Evolutionary conservation across 1,140 invertebrate species (phyloP).

Genomic region (Pollicipes pollicipes): DNA sequence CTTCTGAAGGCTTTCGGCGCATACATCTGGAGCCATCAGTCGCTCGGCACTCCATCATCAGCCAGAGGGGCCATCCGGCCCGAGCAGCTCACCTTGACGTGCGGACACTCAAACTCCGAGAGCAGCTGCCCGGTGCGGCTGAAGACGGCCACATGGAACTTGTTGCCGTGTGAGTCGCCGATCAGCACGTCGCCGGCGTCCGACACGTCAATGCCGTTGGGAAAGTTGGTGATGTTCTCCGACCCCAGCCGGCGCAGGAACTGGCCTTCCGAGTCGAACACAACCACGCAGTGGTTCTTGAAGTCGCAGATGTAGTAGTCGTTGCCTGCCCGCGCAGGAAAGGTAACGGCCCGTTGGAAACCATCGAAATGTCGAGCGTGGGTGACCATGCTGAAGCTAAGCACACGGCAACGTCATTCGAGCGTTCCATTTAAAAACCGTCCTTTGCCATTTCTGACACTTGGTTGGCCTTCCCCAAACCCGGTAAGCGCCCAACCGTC

Average conservation of each 20-base stretch:
- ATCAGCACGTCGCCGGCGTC: conserved; percentile 89
- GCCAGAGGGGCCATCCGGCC: too few relatives aligned
- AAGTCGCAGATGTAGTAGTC: conserved; percentile 96
- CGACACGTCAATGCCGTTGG: conserved; percentile 93
- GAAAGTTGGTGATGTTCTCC: conserved; percentile 88
- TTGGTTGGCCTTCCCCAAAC: too few relatives aligned
- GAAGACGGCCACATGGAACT: conserved; percentile 90
- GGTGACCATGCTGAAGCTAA: too few relatives aligned
- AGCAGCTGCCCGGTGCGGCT: conserved; percentile 65
- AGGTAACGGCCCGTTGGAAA: conserved; percentile 5
- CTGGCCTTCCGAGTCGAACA: conserved; percentile 77
- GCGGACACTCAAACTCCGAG: conserved; percentile 87
- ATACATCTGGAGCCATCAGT: too few relatives aligned
- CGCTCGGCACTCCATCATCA: too few relatives aligned
- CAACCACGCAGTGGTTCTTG: conserved; percentile 91
- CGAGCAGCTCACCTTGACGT: conserved; percentile 55
- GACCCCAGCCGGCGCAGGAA: conserved; percentile 83
- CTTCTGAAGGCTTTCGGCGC: too few relatives aligned
- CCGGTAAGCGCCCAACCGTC: too few relatives aligned
- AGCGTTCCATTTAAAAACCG: too few relatives aligned
- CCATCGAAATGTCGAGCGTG: conserved; percentile 9
- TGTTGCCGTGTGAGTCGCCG: conserved; percentile 91
- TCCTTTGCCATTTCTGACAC: too few relatives aligned
- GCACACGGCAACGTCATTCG: too few relatives aligned
- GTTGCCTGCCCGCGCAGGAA: conserved; percentile 42